Percentiles rank a stretch among this genome's conserved stretches.
phyloP scores from a whole-genome alignment of 2,888 invertebrate species.

The Tethea ocularis region DNA sequence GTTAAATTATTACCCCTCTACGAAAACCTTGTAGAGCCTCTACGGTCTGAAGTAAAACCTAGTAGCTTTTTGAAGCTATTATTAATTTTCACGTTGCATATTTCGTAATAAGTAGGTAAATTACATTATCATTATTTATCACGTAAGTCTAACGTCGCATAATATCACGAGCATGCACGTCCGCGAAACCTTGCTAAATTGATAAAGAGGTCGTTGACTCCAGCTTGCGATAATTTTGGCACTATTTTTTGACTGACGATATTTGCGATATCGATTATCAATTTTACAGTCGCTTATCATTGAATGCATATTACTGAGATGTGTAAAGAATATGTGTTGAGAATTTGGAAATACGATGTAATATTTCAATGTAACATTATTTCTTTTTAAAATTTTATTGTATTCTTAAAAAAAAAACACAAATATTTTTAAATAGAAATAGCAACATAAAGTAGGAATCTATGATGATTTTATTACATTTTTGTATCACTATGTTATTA shows the following conservation, averaged over 20 bases:
- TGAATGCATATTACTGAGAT: slow-evolving; percentile 4
- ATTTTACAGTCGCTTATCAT: slow-evolving; percentile 14
- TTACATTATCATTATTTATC: slow-evolving; percentile 51
- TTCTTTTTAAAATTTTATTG: no score
- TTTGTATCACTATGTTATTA: no score
- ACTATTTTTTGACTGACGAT: slow-evolving; percentile 41
- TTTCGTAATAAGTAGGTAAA: slow-evolving; percentile 33
- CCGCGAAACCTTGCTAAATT: slow-evolving; percentile 62
- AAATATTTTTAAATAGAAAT: no score
- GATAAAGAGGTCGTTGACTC: slow-evolving; percentile 75
- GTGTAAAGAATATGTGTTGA: neutral
- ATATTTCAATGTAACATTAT: no score
- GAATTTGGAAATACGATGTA: no score
- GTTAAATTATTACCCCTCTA: no score
- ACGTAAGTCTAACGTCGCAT: slow-evolving; percentile 28
- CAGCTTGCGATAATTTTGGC: slow-evolving; percentile 57
- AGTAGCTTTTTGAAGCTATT: slow-evolving; percentile 14
- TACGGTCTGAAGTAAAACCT: neutral
- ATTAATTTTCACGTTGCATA: slow-evolving; percentile 11
- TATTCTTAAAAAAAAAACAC: no score
- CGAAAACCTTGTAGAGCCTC: neutral
- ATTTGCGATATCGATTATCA: slow-evolving; percentile 42
- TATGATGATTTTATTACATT: neutral
- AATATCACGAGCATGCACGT: slow-evolving; percentile 47
- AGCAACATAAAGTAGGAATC: neutral